Percentiles rank a stretch among this genome's conserved stretches.
These are phyloP conservation scores for Pyrrhia umbra DNA, from an alignment of 2,888 invertebrate genomes.

Conservation along the genomic window DNA sequence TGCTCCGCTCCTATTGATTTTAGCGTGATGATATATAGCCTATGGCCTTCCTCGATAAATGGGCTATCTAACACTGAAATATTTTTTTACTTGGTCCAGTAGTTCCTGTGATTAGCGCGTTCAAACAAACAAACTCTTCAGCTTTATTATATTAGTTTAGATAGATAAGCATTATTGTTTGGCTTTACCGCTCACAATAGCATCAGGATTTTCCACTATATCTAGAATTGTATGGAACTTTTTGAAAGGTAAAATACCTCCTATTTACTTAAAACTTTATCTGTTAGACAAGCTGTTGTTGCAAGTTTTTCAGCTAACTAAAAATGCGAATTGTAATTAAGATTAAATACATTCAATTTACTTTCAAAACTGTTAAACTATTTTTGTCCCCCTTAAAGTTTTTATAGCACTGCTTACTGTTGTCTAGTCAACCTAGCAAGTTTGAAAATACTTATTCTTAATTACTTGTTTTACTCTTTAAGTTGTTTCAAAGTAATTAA, in stretches of 20 bases:
- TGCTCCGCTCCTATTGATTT: too few relatives aligned
- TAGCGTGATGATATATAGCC: too few relatives aligned
- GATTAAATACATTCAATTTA: slow-evolving; percentile 2
- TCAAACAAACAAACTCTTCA: too few relatives aligned
- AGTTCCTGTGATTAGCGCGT: too few relatives aligned
- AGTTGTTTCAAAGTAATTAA: slow-evolving; percentile 28
- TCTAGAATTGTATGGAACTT: slow-evolving; percentile 3
- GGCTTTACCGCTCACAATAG: neutral
- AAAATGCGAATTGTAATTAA: neutral
- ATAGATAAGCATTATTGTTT: slow-evolving; percentile 6
- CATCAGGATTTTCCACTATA: neutral
- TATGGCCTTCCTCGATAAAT: too few relatives aligned
- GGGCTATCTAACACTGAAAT: too few relatives aligned
- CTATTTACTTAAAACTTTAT: slow-evolving; percentile 2
- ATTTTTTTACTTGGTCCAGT: too few relatives aligned
- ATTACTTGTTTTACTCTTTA: slow-evolving; percentile 37
- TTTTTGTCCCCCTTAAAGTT: slow-evolving; percentile 15
- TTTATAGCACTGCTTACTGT: slow-evolving; percentile 14
- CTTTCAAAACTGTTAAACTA: slow-evolving; percentile 32
- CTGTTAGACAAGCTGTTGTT: slow-evolving; percentile 1
- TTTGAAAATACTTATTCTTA: slow-evolving; percentile 28
- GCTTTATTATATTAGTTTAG: too few relatives aligned
- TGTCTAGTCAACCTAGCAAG: slow-evolving; percentile 10
- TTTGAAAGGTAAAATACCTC: neutral
- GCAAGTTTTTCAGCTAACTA: slow-evolving; percentile 1